Base-by-base conservation (phyloP, 1,140 invertebrate genomes). In the Cherax destructor region DNA sequence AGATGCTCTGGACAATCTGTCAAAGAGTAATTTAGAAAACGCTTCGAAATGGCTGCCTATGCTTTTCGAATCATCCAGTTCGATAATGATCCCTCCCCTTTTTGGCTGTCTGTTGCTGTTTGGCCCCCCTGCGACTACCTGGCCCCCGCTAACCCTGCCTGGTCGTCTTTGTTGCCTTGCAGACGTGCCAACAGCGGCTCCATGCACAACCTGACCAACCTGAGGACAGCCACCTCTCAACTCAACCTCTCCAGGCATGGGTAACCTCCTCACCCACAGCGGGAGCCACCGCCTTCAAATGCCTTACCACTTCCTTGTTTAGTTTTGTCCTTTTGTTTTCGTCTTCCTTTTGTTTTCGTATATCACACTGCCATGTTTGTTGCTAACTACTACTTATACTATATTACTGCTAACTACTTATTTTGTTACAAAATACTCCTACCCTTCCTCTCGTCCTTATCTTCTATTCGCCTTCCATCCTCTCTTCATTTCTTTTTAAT, bases 161-260 rank as follows among this genome's bases (percentile, higher is more conserved):
- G 49, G 50, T 56, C 79, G 65, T 74, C 41, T 72, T 74, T 69
- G 7, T 74, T 74, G 69, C 86, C 86, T 84, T 91, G 49, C 92
- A 92, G 92, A 88, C 89, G 92, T 52, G 78, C 86, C n/a, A 92
- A 92, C 86, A 83, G 85, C 74, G 92, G 92, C 24, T 92, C 92
- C 30, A 85, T 92, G 1, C 89, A 92, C 92, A 92, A 92, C 89
- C 76, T 92, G 59, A 76, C 85, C 79, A 49, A 56, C 65, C 79
- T 91, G 41, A 72, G 90, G 83, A 59, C 21, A 1, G 47, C 50
- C 85, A 80, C 41, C 80, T 79, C 83, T 24, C 88, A 81, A 30
- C 88, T 56, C 81, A 85, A 87, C 65, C 79, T 86, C 50, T 72
- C 13, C 86, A 88, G 86, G 80, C 92, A 91, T 52, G 92, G 88